Percentiles rank a stretch among this genome's conserved stretches.
Evolutionary conservation across 1,140 invertebrate genomes (phyloP).

Genomic region (Gryllus bimaculatus): DNA sequence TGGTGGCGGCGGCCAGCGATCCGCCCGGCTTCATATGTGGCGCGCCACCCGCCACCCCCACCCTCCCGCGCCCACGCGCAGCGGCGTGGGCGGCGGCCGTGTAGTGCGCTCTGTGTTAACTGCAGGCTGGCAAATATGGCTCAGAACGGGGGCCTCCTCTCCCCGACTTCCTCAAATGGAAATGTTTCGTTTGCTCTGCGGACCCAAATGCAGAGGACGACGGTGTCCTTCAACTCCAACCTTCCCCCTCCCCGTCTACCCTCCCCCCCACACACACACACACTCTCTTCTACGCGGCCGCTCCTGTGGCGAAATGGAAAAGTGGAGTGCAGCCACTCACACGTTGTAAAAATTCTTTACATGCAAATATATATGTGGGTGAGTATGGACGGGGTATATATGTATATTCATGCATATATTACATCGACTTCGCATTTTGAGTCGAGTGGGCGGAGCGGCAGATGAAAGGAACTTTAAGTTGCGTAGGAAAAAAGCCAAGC

Average conservation of each 20-base stretch:
- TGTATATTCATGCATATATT: constrained; percentile 6
- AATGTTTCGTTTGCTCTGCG: not conserved
- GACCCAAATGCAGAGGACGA: not conserved
- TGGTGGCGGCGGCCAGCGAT: no score
- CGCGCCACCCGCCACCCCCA: no score
- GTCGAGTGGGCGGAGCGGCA: not conserved
- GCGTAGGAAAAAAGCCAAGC: not conserved
- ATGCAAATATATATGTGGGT: not conserved
- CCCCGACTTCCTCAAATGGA: not conserved
- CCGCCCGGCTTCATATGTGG: no score
- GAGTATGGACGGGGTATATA: not conserved
- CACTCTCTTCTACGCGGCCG: no score
- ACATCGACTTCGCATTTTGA: not conserved
- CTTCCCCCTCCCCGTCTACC: not conserved
- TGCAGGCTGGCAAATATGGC: not conserved
- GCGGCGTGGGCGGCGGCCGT: not conserved
- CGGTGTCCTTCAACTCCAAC: not conserved
- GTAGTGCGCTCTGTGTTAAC: not conserved
- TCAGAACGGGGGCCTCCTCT: not conserved
- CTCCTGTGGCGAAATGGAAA: not conserved
- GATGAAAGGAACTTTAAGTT: constrained; percentile 5
- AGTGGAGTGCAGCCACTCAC: not conserved
- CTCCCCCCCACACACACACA: no score
- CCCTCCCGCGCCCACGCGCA: no score
- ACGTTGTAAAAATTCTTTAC: constrained; percentile 5